Percentiles rank a stretch among this genome's conserved stretches.
Conservation (phyloP, 2,113 vertebrate species). For the Lipophrys pholis region DNA sequence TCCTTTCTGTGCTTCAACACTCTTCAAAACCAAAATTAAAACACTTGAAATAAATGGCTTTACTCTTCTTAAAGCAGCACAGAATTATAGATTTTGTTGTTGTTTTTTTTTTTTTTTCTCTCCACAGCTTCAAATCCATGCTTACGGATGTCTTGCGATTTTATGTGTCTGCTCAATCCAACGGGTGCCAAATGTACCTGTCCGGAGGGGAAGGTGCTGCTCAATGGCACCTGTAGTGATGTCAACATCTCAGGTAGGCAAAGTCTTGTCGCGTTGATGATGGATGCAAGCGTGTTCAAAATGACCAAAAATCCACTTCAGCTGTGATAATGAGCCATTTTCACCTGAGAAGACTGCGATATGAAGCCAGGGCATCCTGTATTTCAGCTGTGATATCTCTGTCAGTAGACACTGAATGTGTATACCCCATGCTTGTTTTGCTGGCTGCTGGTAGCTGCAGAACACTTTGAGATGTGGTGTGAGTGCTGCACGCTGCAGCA, state of each 20-base stretch:
- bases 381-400: too few relatives aligned
- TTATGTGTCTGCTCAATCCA: constrained; percentile 96
- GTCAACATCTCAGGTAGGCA: constrained; percentile 87
- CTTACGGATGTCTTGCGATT: constrained; percentile 90
- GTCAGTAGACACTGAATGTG: background rate
- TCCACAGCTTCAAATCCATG: constrained; percentile 92
- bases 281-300: too few relatives aligned
- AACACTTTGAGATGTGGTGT: constrained; percentile 5
- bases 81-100: constrained; percentile 22
- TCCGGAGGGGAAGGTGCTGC: constrained; percentile 92
- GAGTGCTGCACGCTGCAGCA: constrained; percentile 17
- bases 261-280: background rate
- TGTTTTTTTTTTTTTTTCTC: constrained; percentile 20
- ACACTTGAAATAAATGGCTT: constrained; percentile 41
- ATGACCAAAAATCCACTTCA: too few relatives aligned
- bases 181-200: constrained; percentile 92
- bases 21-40: constrained; percentile 41
- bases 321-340: too few relatives aligned
- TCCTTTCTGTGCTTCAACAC: constrained; percentile 4
- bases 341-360: too few relatives aligned
- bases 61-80: constrained; percentile 2
- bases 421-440: background rate
- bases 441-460: background rate
- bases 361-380: too few relatives aligned
- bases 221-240: constrained; percentile 92